phyloP scores from a whole-genome alignment of 2,888 invertebrate species.

The Thalpophila matura region DNA sequence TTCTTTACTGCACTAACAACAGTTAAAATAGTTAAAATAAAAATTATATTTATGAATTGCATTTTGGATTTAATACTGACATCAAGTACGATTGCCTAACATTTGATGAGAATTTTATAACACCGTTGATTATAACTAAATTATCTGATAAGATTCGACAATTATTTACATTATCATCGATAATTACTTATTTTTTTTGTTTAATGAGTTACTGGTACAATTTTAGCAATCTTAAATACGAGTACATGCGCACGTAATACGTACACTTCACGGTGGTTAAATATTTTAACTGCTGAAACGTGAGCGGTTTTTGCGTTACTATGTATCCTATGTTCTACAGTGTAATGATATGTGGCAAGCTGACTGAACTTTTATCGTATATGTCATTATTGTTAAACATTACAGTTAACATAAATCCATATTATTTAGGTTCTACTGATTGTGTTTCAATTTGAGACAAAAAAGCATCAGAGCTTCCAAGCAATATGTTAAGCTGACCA shows the following conservation, averaged over 20 bases:
- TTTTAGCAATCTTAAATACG: not conserved
- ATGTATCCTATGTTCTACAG: too few relatives aligned
- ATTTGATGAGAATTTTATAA: constrained; percentile 20
- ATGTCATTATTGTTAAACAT: not conserved
- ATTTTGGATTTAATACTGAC: constrained; percentile 60
- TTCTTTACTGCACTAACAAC: constrained; percentile 56
- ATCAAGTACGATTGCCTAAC: constrained; percentile 11
- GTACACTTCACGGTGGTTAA: not conserved
- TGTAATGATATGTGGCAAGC: too few relatives aligned
- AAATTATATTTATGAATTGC: constrained; percentile 60
- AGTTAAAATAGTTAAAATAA: constrained; percentile 55
- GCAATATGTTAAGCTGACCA: too few relatives aligned
- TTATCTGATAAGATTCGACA: constrained; percentile 38
- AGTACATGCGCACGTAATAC: not conserved
- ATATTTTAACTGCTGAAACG: too few relatives aligned
- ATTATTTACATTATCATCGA: constrained; percentile 11
- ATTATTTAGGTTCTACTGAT: too few relatives aligned
- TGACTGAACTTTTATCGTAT: not conserved
- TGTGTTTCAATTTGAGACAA: not conserved
- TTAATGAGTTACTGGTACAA: not conserved
- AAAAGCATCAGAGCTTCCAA: too few relatives aligned
- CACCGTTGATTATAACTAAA: constrained; percentile 1
- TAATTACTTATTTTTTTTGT: not conserved
- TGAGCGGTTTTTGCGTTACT: too few relatives aligned
- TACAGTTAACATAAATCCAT: too few relatives aligned